Evolutionary conservation across 2,888 invertebrate genomes (phyloP).

Genomic region (Lasioglossum malachurum): DNA sequence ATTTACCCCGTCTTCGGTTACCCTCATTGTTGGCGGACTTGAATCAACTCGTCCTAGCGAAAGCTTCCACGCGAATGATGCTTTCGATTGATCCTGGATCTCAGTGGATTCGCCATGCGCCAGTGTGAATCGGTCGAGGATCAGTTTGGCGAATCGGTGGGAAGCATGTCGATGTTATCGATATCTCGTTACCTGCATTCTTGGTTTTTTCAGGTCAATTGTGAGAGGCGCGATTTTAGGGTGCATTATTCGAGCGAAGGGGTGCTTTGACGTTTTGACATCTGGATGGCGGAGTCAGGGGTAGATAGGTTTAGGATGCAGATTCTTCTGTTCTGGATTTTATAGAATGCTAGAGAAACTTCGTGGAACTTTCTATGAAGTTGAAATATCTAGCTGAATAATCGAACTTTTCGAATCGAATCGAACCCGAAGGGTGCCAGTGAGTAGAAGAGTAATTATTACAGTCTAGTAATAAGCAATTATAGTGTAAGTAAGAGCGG

Average conservation of each 20-base stretch:
- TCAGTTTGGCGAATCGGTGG: not conserved
- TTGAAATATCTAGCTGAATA: too few relatives aligned
- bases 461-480: too few relatives aligned
- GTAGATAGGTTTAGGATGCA: not conserved
- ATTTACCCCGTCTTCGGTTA: conserved; percentile 81
- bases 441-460: too few relatives aligned
- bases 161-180: not conserved
- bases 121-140: not conserved
- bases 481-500: too few relatives aligned
- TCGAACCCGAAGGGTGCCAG: too few relatives aligned
- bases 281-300: not conserved
- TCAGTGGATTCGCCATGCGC: not conserved
- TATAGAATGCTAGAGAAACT: not conserved
- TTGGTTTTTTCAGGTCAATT: not conserved
- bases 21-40: conserved; percentile 35
- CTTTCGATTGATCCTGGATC: not conserved
- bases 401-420: too few relatives aligned
- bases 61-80: not conserved
- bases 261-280: not conserved
- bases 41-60: not conserved
- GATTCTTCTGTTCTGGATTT: not conserved
- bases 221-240: not conserved
- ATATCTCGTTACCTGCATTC: not conserved
- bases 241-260: not conserved
- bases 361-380: not conserved